Evolutionary conservation across 2,113 vertebrate genomes (phyloP).

Genomic region (Strix aluco): DNA sequence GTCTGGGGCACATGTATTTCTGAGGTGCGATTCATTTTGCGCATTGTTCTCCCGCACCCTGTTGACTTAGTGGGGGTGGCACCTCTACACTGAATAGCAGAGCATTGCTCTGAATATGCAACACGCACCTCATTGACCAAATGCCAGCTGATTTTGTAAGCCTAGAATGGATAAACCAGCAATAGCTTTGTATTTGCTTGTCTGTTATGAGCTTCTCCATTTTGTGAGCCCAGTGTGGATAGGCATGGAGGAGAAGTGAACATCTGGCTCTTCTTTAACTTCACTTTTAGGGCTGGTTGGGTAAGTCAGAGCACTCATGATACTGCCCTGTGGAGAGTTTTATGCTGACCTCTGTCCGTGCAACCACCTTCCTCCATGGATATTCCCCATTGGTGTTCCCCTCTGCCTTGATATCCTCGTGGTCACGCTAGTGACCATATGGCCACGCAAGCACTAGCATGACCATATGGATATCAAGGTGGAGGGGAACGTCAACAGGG

Average conservation of each 20-base stretch:
- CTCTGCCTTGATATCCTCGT: background rate
- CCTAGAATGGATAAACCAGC: background rate
- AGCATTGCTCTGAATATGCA: background rate
- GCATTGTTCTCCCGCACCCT: background rate
- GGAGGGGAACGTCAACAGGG: background rate
- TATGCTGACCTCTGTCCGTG: background rate
- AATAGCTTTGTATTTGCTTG: background rate
- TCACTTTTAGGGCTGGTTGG: background rate
- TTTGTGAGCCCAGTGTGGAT: background rate
- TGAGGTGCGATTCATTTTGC: background rate
- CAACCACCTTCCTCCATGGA: background rate
- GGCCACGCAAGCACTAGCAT: background rate
- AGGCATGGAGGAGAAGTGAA: background rate
- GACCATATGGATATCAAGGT: background rate
- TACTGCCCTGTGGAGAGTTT: background rate
- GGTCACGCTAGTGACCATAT: background rate
- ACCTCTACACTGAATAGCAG: background rate
- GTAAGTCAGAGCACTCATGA: background rate
- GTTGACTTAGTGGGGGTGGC: background rate
- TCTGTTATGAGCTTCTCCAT: background rate
- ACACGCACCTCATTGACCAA: rapidly evolving
- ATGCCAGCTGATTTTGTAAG: background rate
- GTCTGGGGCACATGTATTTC: background rate
- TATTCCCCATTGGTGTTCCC: background rate
- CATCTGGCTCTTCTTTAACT: background rate